Base-by-base conservation (phyloP, 30 jellyfish, hydroid and myxozoan genomes). In the Catostylus mosaicus region DNA sequence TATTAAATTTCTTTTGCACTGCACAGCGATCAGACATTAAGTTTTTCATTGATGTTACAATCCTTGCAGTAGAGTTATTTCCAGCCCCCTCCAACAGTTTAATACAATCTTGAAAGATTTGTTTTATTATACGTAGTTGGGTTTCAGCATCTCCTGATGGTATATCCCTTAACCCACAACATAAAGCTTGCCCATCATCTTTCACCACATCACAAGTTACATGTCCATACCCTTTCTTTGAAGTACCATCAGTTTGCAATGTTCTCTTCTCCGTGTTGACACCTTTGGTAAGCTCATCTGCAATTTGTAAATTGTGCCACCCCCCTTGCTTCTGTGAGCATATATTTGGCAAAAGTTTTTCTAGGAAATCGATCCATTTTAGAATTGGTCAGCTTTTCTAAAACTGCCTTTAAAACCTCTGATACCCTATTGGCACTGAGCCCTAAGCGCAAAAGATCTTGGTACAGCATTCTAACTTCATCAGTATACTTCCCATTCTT, bases 11-110 rank as follows among this genome's bases (percentile, higher is more conserved):
- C 56, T 69, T 82, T 26, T 82, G 93, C 26, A 54, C 56, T 5
- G 81, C 52, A 62, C 86, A 77, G 16, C 73, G 76, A 43, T 77
- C 89, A 4, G 68, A 68, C 87, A 82, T 82, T 0, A 82, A 67
- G 47, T 70, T 82, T 24, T 82, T 82, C 1, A 82, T 82, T 0
- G 52, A 23, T 23, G 33, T 71, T 8, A 82, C 52, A 22, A 72
- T 60, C 54, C 68, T 69, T 16, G 30, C 19, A 0, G 36, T 1
- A 35, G 30, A 8, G 24, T 30, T 0, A 24, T 57, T 27, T 6
- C 22, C 71, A 46, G 11, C 78, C 31, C 27, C 66, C 52, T 11
- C 78, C 30, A 37, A 45, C 9, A 10, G 36, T 19, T 32, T 36
- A 31, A 57, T 23, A 35, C 31, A 65, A 67, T 82, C 88, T 6